Evolutionary conservation across 2,888 invertebrate species (phyloP), one percentile per base, ranked within the genome.

Genomic region (Platerodrilus igneus): DNA sequence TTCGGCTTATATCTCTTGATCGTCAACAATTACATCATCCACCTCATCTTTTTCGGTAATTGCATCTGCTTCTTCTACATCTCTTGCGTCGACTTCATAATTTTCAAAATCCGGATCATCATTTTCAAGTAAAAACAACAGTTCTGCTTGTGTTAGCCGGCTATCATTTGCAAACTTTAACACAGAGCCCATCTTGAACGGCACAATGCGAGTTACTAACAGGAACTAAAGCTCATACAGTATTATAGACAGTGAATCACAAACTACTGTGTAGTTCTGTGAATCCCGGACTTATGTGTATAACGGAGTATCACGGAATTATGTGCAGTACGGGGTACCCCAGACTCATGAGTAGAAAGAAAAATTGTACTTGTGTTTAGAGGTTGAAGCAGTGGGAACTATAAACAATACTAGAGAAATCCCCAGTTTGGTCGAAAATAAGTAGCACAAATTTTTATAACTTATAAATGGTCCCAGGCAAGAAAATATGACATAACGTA

Each of bases 1-100:
- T 18, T 17, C 19, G 11, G 30, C 7, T 9, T 3, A 9, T 2
- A 9, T 4, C 6, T 13, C 19, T 20, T 30, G 10, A 19, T 11
- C 10, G 20, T 19, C 19, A 30, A 19, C 9, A 30, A 30, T 19
- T 19, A 17, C 10, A 17, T 30, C 18, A 19, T 30, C 30, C 18
- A 8, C 30, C 13, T 30, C 11, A 19, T 30, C 19, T 30, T 19
- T 13, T n/a, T 30, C 19, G 6, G 18, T 11, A 3, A 19, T 4
- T 3, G 8, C 13, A 30, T 30, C 20, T 4, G 4, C n/a, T 10
- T 19, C 19, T 30, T 30, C 28, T 16, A 18, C 17, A 18, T n/a
- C n/a, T n/a, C n/a, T n/a, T n/a, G 28, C 17, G 7, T n/a, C 17
- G 10, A 17, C 17, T 29, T 16, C 17, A 16, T 29, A 9, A 16